Conservation (phyloP, 2,797 vertebrate genomes). For the Syndactyla subalaris region DNA sequence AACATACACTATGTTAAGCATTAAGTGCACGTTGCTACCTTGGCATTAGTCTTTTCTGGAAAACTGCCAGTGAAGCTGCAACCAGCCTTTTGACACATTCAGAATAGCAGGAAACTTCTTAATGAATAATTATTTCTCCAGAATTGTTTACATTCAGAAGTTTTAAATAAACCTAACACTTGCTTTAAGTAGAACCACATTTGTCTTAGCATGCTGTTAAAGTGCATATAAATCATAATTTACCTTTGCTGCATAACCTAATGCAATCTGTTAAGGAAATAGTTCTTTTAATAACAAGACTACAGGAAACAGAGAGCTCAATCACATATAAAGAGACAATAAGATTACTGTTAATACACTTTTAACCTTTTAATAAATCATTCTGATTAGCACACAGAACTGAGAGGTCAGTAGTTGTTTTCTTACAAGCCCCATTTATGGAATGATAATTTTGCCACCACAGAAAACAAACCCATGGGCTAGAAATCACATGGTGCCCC, state of each 20-base stretch:
- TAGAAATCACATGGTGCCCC: background rate
- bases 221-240: constrained; percentile 44
- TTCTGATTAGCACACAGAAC: background rate
- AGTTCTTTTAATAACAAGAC: constrained; percentile 63
- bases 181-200: background rate
- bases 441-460: background rate
- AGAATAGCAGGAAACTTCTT: constrained; percentile 4
- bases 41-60: background rate
- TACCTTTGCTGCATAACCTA: constrained; percentile 26
- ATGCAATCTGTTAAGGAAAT: constrained; percentile 66
- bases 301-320: constrained; percentile 58
- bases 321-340: constrained; percentile 40
- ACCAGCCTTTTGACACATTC: background rate
- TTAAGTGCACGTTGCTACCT: background rate
- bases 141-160: constrained; percentile 26
- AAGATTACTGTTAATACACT: constrained; percentile 50
- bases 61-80: background rate
- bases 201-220: background rate
- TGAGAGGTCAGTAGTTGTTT: background rate
- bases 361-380: constrained; percentile 53
- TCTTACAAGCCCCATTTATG: background rate
- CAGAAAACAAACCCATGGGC: accelerated
- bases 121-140: constrained; percentile 9
- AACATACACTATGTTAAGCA: background rate
- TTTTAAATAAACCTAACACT: background rate